Evolutionary conservation across 2,797 vertebrate species (phyloP).

Genomic region (Sylvilagus floridanus): DNA sequence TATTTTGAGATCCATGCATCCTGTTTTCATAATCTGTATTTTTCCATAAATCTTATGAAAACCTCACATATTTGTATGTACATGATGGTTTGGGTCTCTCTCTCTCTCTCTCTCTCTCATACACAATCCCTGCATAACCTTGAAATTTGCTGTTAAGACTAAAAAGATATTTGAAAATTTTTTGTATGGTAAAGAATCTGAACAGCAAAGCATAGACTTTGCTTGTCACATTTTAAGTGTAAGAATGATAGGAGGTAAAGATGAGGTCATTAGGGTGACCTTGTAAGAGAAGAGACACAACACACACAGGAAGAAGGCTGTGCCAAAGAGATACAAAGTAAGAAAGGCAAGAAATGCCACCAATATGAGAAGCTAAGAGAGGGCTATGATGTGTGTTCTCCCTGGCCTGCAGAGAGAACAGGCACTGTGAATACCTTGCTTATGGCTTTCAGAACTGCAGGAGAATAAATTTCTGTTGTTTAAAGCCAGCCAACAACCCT

Average conservation of each 20-base stretch:
- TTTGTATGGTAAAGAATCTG: not conserved
- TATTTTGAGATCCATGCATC: no score
- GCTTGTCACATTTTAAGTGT: not conserved
- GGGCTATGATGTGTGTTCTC: not conserved
- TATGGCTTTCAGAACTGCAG: not conserved
- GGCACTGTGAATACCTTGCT: not conserved
- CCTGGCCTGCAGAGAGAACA: not conserved
- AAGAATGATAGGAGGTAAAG: not conserved
- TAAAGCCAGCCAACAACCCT: not conserved
- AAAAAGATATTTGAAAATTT: not conserved
- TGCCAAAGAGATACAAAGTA: not conserved
- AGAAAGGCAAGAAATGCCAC: not conserved
- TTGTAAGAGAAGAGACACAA: not conserved
- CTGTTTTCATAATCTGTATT: no score
- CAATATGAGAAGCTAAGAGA: not conserved
- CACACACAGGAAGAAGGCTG: not conserved
- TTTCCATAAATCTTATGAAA: no score
- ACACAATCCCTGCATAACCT: not conserved
- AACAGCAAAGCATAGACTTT: not conserved
- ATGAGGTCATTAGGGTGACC: not conserved
- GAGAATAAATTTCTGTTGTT: not conserved
- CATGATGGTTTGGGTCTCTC: not conserved
- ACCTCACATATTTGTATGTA: no score
- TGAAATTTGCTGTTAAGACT: not conserved
- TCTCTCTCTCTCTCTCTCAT: not conserved